Evolutionary conservation across 2,888 invertebrate species (phyloP), one percentile per base, ranked within the genome.

Genomic region (Sericinus montela): DNA sequence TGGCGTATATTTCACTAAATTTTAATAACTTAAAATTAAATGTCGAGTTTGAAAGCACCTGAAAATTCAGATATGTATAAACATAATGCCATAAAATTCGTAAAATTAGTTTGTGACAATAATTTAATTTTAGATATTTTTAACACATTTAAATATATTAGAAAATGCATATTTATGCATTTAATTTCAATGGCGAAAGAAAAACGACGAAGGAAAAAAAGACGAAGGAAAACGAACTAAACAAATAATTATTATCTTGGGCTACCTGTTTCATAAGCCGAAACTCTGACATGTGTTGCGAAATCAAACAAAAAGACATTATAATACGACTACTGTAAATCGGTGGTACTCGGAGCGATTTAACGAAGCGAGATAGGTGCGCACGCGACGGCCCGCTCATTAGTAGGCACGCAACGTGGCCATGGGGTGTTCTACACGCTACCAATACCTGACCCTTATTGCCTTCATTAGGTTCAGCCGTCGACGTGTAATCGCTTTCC

Each of bases 331-430:
- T 44, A 58, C 57, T 50, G 53, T 59, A 54, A 52, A 54, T 48
- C 52, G 55, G 57, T 50, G 67, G 70, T 67, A 67, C 60, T 75
- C 71, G 77, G 71, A 68, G 75, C 78, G 73, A 80, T 76, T 72
- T 80, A 80, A 76, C 75, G 75, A 75, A 76, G 74, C 71, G 63
- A 71, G 75, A 72, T 72, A 67, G 72, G 55, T 77, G 74, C 72
- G 81, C 86, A 86, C 83, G 85, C 85, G 82, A 85, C 74, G 69
- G 42, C 52, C 48, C 65, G 72, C 78, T 84, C 82, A 84, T 85
- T 85, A 85, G 76, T 69, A 63, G 66, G 64, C 86, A 86, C 84
- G 85, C 86, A 80, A 83, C 63, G 59, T 51, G 58, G 59, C 56
- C 59, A 54, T 53, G 56, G 58, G 57, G 55, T 50, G 56, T 51